These are phyloP conservation scores for Cyprinus carpio DNA, from an alignment of 2,113 vertebrate genomes.

Conservation along the genomic window DNA sequence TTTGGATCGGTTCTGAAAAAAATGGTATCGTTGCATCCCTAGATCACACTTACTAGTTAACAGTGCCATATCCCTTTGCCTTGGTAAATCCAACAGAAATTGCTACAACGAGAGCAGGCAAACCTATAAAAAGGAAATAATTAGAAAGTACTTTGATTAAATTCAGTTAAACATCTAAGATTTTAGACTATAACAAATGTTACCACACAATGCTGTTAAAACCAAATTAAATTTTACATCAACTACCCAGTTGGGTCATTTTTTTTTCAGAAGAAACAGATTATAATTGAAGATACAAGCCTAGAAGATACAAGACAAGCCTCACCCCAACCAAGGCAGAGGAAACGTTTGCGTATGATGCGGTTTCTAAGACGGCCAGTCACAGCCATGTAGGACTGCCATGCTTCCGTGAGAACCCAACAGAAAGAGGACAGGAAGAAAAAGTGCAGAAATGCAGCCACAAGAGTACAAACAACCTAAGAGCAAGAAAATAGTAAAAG, in stretches of 20 bases:
- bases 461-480: slow-evolving; percentile 92
- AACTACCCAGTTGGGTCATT: neutral
- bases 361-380: slow-evolving; percentile 92
- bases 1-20: too few relatives aligned
- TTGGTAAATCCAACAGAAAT: slow-evolving; percentile 98
- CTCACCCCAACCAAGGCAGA: slow-evolving; percentile 98
- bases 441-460: slow-evolving; percentile 91
- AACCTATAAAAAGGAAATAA: slow-evolving; percentile 67
- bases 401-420: slow-evolving; percentile 98
- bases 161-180: too few relatives aligned
- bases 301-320: neutral
- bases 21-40: too few relatives aligned
- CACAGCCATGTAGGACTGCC: slow-evolving; percentile 99
- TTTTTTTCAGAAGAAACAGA: neutral
- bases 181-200: neutral
- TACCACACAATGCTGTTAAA: neutral
- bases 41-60: slow-evolving; percentile 82
- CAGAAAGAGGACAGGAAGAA: slow-evolving; percentile 97
- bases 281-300: neutral
- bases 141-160: neutral
- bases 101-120: slow-evolving; percentile 94
- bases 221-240: neutral
- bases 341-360: slow-evolving; percentile 96
- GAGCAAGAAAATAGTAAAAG: slow-evolving; percentile 54
- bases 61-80: slow-evolving; percentile 93